Conservation (phyloP, 2,888 invertebrate species). For the Meandrusa payeni region DNA sequence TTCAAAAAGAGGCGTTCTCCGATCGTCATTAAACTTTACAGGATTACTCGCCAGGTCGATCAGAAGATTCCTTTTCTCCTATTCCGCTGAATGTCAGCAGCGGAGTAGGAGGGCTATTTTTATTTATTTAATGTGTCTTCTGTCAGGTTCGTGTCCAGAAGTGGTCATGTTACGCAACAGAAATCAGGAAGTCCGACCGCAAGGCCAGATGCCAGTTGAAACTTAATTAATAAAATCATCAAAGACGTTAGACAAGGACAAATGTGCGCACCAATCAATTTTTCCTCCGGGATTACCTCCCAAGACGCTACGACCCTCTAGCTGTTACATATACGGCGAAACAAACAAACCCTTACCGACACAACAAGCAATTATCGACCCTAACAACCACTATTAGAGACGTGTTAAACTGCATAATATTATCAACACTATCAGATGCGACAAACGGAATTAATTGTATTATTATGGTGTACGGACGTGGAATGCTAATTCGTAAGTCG, state of each 20-base stretch:
- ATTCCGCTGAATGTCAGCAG: no score
- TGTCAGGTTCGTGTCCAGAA: no score
- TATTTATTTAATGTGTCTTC: no score
- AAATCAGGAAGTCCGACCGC: no score
- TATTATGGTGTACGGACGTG: conserved; percentile 58
- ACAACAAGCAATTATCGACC: conserved; percentile 27
- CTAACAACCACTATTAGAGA: conserved; percentile 27
- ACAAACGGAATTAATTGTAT: conserved; percentile 75
- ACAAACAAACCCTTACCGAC: conserved; percentile 26
- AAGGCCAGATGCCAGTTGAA: no score
- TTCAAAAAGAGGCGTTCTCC: no score
- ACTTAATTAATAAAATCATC: no score
- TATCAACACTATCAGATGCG: conserved; percentile 47
- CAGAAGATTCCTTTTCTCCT: no score
- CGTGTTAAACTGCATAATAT: conserved; percentile 29
- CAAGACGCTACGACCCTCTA: conserved; percentile 48
- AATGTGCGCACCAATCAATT: conserved; percentile 40
- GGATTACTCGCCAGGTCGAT: no score
- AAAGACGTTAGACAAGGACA: neutral
- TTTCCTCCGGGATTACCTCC: conserved; percentile 57
- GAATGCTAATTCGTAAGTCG: conserved; percentile 55
- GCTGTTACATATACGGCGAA: conserved; percentile 44
- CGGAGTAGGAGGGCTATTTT: no score
- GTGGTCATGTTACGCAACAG: no score
- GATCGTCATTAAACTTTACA: no score